Percentiles rank a stretch among this genome's conserved stretches.
Conservation (phyloP, 2,888 invertebrate species). For the Machimus rusticus region DNA sequence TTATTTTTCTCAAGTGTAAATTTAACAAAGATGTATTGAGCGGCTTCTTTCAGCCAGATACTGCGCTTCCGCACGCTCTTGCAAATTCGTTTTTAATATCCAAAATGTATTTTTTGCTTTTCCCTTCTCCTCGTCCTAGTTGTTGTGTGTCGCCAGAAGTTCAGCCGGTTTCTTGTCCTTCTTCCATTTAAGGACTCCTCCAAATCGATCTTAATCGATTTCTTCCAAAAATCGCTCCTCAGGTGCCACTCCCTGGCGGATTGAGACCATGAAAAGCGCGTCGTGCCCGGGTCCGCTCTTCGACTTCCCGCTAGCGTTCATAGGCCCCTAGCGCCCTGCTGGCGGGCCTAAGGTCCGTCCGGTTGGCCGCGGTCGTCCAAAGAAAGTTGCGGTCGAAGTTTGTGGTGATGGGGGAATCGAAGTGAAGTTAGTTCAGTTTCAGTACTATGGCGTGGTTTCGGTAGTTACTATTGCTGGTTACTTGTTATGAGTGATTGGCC, state of each 20-base stretch:
- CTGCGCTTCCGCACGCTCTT: not conserved
- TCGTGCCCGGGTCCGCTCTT: not conserved
- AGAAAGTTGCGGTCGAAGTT: not conserved
- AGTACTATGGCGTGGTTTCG: not conserved
- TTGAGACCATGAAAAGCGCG: constrained; percentile 2
- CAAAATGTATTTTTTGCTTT: not conserved
- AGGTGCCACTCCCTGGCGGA: not conserved
- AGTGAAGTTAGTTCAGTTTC: not conserved
- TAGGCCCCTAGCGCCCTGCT: not conserved
- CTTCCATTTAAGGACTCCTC: constrained; percentile 12
- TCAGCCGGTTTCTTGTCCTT: not conserved
- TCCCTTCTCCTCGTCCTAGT: not conserved
- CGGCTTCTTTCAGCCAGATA: not conserved
- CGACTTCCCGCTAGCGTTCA: not conserved
- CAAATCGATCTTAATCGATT: not conserved
- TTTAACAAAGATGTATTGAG: not conserved
- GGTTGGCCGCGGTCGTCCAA: not conserved
- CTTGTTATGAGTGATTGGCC: not conserved
- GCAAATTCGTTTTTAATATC: not conserved
- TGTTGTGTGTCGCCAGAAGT: not conserved
- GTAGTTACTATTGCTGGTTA: not conserved
- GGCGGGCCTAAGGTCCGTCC: not conserved
- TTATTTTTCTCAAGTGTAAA: not conserved
- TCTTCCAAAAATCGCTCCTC: not conserved
- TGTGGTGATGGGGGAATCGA: not conserved